Percentiles rank a stretch among this genome's conserved stretches.
Conservation (phyloP, 1,140 invertebrate species). For the Ptiloglossa arizonensis region DNA sequence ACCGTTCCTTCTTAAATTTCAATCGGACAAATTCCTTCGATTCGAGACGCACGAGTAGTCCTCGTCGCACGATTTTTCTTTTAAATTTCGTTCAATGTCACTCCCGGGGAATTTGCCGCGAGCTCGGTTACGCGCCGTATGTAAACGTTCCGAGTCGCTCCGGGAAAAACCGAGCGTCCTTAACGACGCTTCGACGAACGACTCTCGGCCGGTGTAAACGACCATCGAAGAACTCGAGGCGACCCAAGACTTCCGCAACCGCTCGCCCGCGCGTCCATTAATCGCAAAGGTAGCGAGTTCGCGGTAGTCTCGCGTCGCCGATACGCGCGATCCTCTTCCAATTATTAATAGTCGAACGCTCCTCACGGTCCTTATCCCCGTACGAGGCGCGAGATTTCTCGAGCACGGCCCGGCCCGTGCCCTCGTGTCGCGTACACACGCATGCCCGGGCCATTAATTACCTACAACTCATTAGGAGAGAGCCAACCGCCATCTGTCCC, state of each 20-base stretch:
- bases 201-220: slow-evolving; percentile 21
- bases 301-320: slow-evolving; percentile 53
- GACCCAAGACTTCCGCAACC: slow-evolving; percentile 41
- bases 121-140: not conserved
- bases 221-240: not conserved
- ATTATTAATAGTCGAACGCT: slow-evolving; percentile 51
- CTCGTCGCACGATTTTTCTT: not conserved
- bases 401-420: not conserved
- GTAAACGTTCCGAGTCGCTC: not conserved
- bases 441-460: slow-evolving; percentile 80
- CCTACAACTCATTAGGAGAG: slow-evolving; percentile 80
- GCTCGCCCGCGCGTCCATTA: slow-evolving; percentile 35
- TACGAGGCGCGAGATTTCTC: not conserved
- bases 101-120: too few relatives aligned
- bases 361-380: slow-evolving; percentile 16
- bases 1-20: too few relatives aligned
- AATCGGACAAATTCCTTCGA: too few relatives aligned
- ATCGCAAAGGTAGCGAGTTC: slow-evolving; percentile 54
- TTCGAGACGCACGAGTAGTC: not conserved
- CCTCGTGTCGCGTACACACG: slow-evolving; percentile 51
- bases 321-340: slow-evolving; percentile 44
- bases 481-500: slow-evolving; percentile 80
- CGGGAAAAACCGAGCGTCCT: slow-evolving; percentile 3
- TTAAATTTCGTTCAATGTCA: too few relatives aligned
- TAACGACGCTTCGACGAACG: slow-evolving; percentile 42